Conservation (phyloP, 2,888 invertebrate species). For the Campoletis raptor region DNA sequence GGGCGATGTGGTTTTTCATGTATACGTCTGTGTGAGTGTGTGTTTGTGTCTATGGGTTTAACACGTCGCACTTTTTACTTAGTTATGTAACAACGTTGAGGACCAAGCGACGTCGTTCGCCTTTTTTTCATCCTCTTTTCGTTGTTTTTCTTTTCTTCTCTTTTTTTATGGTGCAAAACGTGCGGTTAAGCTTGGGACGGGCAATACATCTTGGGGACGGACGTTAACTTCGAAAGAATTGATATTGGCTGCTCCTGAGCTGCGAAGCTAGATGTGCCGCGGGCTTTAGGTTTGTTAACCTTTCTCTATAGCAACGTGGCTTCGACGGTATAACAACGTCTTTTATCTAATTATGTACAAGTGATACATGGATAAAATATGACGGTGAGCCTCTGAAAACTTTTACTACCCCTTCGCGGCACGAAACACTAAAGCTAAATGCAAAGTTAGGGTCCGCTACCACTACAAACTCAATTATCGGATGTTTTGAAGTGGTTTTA, state of each 20-base stretch:
- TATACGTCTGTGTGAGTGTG: neutral
- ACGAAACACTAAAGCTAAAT: neutral
- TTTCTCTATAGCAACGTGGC: neutral
- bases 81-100: slow-evolving; percentile 35
- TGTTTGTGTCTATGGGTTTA: neutral
- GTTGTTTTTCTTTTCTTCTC: neutral
- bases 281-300: slow-evolving; percentile 29
- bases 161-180: slow-evolving; percentile 32
- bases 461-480: neutral
- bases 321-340: slow-evolving; percentile 13
- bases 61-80: slow-evolving; percentile 27
- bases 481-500: neutral
- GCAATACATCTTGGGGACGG: slow-evolving; percentile 63
- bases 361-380: neutral
- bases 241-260: slow-evolving; percentile 56
- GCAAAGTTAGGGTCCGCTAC: too few species aligned
- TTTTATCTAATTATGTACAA: neutral
- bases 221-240: slow-evolving; percentile 65
- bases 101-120: slow-evolving; percentile 28
- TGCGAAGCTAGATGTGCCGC: neutral
- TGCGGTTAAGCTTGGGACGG: slow-evolving; percentile 48
- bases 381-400: neutral
- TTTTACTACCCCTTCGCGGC: neutral
- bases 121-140: neutral
- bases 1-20: neutral